Evolutionary conservation across 2,888 invertebrate genomes (phyloP).

Genomic region (Acleris holmiana): DNA sequence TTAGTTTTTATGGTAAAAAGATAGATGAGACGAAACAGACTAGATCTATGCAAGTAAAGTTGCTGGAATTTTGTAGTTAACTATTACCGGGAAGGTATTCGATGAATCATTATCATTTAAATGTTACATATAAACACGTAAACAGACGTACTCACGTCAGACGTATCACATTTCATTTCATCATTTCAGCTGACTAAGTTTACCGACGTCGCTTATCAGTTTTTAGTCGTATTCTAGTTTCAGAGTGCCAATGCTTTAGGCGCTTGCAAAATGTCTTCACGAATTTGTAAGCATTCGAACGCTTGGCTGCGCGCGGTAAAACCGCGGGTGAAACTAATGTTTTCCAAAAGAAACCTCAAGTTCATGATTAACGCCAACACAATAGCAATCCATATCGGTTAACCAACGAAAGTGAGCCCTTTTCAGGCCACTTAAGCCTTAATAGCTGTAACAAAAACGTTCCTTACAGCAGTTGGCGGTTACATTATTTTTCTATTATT

Average conservation of each 20-base stretch:
- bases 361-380: constrained; percentile 50
- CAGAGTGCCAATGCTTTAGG: not conserved
- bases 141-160: no score
- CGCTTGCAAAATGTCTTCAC: constrained; percentile 5
- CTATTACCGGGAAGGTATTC: no score
- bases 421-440: constrained; percentile 20
- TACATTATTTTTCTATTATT: not conserved
- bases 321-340: constrained; percentile 40
- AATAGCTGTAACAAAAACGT: not conserved
- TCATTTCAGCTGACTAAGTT: no score
- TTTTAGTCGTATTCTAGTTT: no score
- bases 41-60: no score
- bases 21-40: no score
- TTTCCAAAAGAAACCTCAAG: constrained; percentile 61
- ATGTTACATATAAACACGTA: no score
- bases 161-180: no score
- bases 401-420: constrained; percentile 24
- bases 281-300: constrained; percentile 1
- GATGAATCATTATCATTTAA: no score
- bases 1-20: no score
- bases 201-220: no score
- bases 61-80: no score
- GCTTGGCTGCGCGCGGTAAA: constrained; percentile 2
- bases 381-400: constrained; percentile 30
- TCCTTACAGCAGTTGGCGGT: not conserved